Conservation (phyloP, 2,888 invertebrate species). For the Nemotelus nigrinus region DNA sequence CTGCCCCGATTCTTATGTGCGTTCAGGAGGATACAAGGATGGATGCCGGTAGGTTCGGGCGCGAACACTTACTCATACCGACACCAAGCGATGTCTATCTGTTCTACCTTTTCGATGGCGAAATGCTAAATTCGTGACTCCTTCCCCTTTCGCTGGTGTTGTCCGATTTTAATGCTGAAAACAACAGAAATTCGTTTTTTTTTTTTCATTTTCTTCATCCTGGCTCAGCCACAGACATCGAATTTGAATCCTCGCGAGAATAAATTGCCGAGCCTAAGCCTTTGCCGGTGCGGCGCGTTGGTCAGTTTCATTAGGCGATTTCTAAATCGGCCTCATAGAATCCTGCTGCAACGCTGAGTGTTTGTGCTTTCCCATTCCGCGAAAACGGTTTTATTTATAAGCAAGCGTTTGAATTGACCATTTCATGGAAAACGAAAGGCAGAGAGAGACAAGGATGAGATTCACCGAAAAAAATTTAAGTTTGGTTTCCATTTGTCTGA, state of each 20-base stretch:
- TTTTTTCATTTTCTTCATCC: not conserved
- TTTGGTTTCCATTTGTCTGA: too few relatives aligned
- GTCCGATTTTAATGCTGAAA: slow-evolving; percentile 48
- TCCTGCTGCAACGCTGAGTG: not conserved
- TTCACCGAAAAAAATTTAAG: too few relatives aligned
- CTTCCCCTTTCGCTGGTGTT: not conserved
- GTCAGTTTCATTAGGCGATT: slow-evolving; percentile 37
- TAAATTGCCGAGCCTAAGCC: slow-evolving; percentile 5
- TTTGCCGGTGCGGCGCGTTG: not conserved
- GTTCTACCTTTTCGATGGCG: not conserved
- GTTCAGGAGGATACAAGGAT: not conserved
- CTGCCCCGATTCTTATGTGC: slow-evolving; percentile 18
- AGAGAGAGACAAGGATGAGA: not conserved
- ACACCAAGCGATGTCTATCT: not conserved
- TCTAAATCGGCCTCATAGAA: slow-evolving; percentile 23
- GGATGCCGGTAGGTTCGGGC: slow-evolving; percentile 40
- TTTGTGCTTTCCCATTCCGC: not conserved
- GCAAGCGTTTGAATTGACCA: slow-evolving; percentile 17
- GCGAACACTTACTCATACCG: slow-evolving; percentile 42
- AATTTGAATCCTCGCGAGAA: slow-evolving; percentile 37
- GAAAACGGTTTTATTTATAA: not conserved
- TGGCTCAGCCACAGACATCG: slow-evolving; percentile 4
- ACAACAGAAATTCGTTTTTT: slow-evolving; percentile 47
- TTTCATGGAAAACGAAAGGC: not conserved
- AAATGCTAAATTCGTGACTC: slow-evolving; percentile 13